Evolutionary conservation across 2,113 vertebrate genomes (phyloP), one percentile per base, ranked within the genome.

Genomic region (Rutilus rutilus): DNA sequence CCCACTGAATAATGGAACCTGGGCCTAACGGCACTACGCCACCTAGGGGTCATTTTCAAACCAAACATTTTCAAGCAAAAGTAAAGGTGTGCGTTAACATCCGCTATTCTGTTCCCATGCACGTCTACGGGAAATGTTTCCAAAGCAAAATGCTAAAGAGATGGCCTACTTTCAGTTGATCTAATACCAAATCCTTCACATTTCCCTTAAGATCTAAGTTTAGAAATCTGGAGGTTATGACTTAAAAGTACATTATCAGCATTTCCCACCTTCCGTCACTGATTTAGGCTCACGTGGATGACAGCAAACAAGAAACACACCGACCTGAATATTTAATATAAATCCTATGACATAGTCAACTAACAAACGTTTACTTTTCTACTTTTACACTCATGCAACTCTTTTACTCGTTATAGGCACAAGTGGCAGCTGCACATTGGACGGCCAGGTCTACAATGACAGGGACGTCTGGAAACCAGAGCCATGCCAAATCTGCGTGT

Each of bases 381-480:
- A 45, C 42, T 81, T 67, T 67, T 25, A 45, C 30, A 10, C 64
- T 82, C 21, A 54, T 52, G 19, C 27, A 78, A 62, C 25, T 77
- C 2, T 75, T 57, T 59, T 52, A 25, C 50, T 64, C 30, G 7
- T 75, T 80, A 64, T 64, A 99, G 97, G 95, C 83, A 86, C 90
- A 74, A 89, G 88, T 86, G 88, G 90, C 84, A 95, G 91, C 92
- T 99, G 98, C 92, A 86, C 95, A 83, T 88, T 96, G 85, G 86
- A 97, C 83, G 96, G 97, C 19, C 89, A 95, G 91, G 93, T 91
- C 65, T 97, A 97, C 93, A 92, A 90, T 6, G 94, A 98, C 91
- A 93, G 94, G 90, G 95, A 97, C 59, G 96, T 99, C 73, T 99
- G 98, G 97, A 99, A 99, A 93, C 96, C 97, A 0, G 92, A 96